Conservation (phyloP, 2,113 vertebrate genomes). For the Colistium nudipinnis region DNA sequence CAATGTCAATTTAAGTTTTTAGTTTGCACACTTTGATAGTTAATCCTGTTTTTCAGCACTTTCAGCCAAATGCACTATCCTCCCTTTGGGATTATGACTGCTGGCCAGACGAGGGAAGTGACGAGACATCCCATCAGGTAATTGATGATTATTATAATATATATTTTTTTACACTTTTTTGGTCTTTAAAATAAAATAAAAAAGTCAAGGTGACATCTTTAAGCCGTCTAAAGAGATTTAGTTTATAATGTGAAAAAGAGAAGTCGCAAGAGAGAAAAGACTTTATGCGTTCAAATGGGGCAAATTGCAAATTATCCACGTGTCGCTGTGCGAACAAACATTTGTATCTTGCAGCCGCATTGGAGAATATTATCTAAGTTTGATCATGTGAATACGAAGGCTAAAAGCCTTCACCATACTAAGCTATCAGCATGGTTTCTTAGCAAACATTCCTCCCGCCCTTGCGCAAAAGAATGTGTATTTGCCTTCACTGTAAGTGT, state of each 20-base stretch:
- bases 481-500: slow-evolving; percentile 47
- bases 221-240: too few relatives aligned
- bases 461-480: slow-evolving; percentile 54
- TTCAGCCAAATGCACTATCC: background rate
- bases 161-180: background rate
- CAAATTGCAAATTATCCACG: background rate
- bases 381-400: too few relatives aligned
- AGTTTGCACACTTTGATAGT: background rate
- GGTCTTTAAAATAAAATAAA: too few relatives aligned
- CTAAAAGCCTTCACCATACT: too few relatives aligned
- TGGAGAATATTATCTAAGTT: background rate
- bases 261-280: too few relatives aligned
- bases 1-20: too few relatives aligned
- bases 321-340: background rate
- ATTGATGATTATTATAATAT: too few relatives aligned
- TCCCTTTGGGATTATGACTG: too few relatives aligned
- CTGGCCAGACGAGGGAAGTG: background rate
- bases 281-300: background rate
- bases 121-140: background rate
- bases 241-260: too few relatives aligned
- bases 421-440: slow-evolving; percentile 38
- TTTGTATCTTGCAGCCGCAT: background rate
- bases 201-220: background rate
- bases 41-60: background rate
- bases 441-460: slow-evolving; percentile 52